These are phyloP conservation scores for Turritopsis dohrnii DNA, from an alignment of 30 jellyfish, hydroid and myxozoan genomes.

Conservation along the genomic window DNA sequence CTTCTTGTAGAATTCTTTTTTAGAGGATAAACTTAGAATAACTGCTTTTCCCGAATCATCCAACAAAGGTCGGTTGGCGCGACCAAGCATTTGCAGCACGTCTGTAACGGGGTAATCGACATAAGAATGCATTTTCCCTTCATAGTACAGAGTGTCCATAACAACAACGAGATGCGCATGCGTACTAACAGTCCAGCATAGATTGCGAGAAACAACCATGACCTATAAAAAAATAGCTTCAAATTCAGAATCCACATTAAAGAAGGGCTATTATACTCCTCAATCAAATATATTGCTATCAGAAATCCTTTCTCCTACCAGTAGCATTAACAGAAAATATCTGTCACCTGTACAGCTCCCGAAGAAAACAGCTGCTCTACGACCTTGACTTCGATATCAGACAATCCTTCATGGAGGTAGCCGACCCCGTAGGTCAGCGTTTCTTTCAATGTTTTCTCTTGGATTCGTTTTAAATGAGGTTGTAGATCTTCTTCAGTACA, in stretches of 20 bases:
- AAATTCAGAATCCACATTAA: not conserved
- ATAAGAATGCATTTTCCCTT: constrained; percentile 89
- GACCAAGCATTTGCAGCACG: constrained; percentile 89
- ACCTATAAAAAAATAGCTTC: constrained; percentile 29
- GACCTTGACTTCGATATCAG: constrained; percentile 75
- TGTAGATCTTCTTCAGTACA: constrained; percentile 86
- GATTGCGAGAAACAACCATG: constrained; percentile 81
- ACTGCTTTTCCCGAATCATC: constrained; percentile 93
- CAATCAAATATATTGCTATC: not conserved
- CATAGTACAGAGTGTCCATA: constrained; percentile 89
- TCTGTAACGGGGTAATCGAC: constrained; percentile 96
- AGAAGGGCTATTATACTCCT: not conserved
- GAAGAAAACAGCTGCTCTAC: constrained; percentile 82
- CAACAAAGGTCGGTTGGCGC: constrained; percentile 78
- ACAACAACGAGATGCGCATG: constrained; percentile 78
- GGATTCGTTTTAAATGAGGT: constrained; percentile 80
- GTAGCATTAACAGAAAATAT: too few species aligned
- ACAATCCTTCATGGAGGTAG: constrained; percentile 87
- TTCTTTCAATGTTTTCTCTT: constrained; percentile 81
- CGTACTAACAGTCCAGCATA: constrained; percentile 85
- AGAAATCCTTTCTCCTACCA: too few species aligned
- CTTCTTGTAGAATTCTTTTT: constrained; percentile 82
- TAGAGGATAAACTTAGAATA: constrained; percentile 80
- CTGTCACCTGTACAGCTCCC: constrained; percentile 91
- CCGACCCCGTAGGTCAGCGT: constrained; percentile 95